Evolutionary conservation across 2,888 invertebrate species (phyloP).

Genomic region (Agrochola macilenta): DNA sequence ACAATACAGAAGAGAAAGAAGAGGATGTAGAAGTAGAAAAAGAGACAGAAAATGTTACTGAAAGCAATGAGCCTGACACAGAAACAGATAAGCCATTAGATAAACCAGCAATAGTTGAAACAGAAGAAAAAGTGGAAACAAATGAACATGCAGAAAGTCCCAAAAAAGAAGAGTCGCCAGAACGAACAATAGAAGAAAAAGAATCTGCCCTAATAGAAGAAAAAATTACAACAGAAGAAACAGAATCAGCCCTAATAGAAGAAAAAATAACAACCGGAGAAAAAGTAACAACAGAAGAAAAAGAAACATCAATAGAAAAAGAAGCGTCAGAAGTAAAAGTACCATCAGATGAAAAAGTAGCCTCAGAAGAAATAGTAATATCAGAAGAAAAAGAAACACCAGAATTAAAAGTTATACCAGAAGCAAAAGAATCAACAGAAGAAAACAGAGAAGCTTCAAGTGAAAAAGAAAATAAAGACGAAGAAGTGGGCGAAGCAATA

Average conservation of each 20-base stretch:
- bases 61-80: slow-evolving; percentile 21
- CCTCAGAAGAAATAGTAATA: not conserved
- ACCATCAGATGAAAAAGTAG: not conserved
- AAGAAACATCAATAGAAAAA: not conserved
- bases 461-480: slow-evolving; percentile 50
- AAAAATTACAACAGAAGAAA: not conserved
- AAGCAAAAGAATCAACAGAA: slow-evolving; percentile 26
- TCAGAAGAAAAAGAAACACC: slow-evolving; percentile 8
- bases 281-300: not conserved
- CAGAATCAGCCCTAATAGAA: not conserved
- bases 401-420: slow-evolving; percentile 20
- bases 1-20: slow-evolving; percentile 49
- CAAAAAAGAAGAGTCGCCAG: not conserved
- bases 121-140: slow-evolving; percentile 35
- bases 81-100: slow-evolving; percentile 27
- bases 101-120: slow-evolving; percentile 28
- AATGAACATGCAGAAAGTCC: slow-evolving; percentile 15
- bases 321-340: not conserved
- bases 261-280: not conserved
- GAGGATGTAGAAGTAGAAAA: slow-evolving; percentile 27
- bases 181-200: slow-evolving; percentile 15
- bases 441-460: slow-evolving; percentile 67
- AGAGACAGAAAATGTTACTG: slow-evolving; percentile 34
- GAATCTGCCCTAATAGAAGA: slow-evolving; percentile 13
- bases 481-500: slow-evolving; percentile 91